Base-by-base conservation (phyloP, 37 sponge, comb jelly and placozoan species). In the Hexactinellida sp. region DNA sequence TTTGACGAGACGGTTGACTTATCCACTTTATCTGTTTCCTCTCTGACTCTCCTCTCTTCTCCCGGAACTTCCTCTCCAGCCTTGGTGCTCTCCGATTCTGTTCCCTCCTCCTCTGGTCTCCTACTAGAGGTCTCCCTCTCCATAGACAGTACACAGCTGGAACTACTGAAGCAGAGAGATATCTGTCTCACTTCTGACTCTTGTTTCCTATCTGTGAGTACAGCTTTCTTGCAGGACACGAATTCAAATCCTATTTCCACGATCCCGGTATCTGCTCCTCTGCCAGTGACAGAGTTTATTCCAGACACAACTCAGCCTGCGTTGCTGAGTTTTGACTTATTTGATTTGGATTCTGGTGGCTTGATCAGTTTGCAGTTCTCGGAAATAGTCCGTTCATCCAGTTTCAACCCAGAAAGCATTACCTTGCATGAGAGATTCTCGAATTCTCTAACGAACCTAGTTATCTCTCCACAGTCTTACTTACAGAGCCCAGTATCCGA, bases 1-100 rank as follows among this genome's bases (percentile, higher is more conserved):
- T 95, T 95, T 89, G 93, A 93, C 88, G 96, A 95, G 39, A 93
- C 93, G 52, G 90, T 95, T 23, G 85, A 85, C 37, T 92, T 93
- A 9, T 28, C 41, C 3, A 87, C 90, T 0, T 83, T 95, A 10
- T 35, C 82, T 24, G 36, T 90, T 0, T 35, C 88, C 0, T 47
- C 39, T 0, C 71, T 93, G 5, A 88, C 93, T 37, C 88, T 95
- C 19, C 93, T 90, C 71, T 91, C 92, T 82, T 55, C 82, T 30
- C 39, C 37, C 0, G 54, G 83, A 1, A 21, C 7, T 9, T 25
- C 39, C 0, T 36, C 37, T 38, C 76, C n/a, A 47, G 91, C 38
- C 84, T 16, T 47, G 13, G 86, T 89, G 30, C 84, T 93, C 0
- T 87, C 89, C 7, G 13, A 63, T n/a, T 36, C 38, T 16, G 87